These are phyloP conservation scores for Cheirogaleus major DNA, from an alignment of 2,797 vertebrate genomes.

Conservation along the genomic window DNA sequence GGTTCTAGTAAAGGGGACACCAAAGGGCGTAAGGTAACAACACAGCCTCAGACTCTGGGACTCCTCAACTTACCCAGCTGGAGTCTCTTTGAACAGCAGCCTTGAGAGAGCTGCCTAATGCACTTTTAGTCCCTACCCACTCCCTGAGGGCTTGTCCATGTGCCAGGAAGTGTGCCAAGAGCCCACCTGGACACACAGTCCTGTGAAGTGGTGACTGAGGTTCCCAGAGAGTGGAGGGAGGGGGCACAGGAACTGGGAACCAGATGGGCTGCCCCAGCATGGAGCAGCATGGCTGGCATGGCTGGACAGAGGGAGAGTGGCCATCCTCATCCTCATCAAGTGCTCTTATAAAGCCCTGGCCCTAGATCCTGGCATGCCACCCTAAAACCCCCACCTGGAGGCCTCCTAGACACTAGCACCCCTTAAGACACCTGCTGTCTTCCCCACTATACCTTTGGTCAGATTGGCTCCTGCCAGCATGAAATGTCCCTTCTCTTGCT, in stretches of 20 bases:
- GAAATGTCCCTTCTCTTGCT: background rate
- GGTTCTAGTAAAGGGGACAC: background rate
- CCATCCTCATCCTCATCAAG: background rate
- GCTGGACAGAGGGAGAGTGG: accelerated
- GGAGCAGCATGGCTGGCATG: background rate
- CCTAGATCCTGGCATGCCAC: background rate
- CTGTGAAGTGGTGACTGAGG: background rate
- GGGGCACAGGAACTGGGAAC: background rate
- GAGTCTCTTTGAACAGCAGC: background rate
- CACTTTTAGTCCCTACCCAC: background rate
- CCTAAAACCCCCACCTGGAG: background rate
- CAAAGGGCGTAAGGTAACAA: background rate
- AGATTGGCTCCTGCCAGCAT: background rate
- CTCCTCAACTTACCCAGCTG: background rate
- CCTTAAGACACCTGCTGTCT: background rate
- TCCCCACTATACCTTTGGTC: background rate
- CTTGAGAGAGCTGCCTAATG: background rate
- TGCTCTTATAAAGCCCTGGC: background rate
- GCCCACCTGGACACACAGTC: background rate
- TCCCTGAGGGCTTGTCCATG: background rate
- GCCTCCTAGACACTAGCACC: background rate
- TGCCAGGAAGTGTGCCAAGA: background rate
- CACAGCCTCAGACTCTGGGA: background rate
- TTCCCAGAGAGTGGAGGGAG: background rate
- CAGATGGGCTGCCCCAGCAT: background rate